Base-by-base conservation (phyloP, 2,797 vertebrate species). In the Lepus townsendii region DNA sequence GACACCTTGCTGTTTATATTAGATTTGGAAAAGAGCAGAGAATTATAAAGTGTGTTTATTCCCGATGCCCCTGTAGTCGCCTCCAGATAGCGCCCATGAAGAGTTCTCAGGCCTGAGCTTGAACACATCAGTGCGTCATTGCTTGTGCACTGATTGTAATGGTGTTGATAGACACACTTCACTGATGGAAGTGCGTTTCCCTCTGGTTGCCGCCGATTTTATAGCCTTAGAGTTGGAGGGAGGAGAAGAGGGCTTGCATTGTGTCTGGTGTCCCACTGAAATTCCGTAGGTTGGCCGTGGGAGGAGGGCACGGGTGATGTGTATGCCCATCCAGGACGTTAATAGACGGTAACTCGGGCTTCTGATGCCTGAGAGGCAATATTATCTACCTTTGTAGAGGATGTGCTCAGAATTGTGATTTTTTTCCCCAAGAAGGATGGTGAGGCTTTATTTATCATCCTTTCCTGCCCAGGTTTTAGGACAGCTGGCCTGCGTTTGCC, bases 1-100 rank as follows among this genome's bases (percentile, higher is more conserved):
- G 54, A 73, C 54, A 71, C 38, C 92, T 95, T 35, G 86, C 89
- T 62, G 91, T 91, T 94, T 80, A 72, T 92, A 93, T 96, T 96
- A 92, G 88, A 93, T 85, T 88, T 62, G 57, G 52, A 68, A 32
- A 69, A 54, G 83, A 63, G 66, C 32, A 95, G 71, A 76, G 38
- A 88, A 91, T 95, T 89, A n/a, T 60, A 38, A 83, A 88, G 79
- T 24, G 35, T 89, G 13, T 79, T 93, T 63, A 93, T 91, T 91
- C 71, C 72, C 94, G 62, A 79, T 83, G 24, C 62, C 85, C 38
- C 30, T 90, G 86, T 16, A 62, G 26, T 66, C 86, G 69, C 75
- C 71, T 92, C 62, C 91, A 72, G 86, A 35, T 42, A 3, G 72
- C 42, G 94, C 77, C 65, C 71, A 20, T 65, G 54, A 75, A 47